These are phyloP conservation scores for Aurelia aurita complex sp. Pacific DNA, from an alignment of 30 jellyfish, hydroid and myxozoan species.

Conservation along the genomic window DNA sequence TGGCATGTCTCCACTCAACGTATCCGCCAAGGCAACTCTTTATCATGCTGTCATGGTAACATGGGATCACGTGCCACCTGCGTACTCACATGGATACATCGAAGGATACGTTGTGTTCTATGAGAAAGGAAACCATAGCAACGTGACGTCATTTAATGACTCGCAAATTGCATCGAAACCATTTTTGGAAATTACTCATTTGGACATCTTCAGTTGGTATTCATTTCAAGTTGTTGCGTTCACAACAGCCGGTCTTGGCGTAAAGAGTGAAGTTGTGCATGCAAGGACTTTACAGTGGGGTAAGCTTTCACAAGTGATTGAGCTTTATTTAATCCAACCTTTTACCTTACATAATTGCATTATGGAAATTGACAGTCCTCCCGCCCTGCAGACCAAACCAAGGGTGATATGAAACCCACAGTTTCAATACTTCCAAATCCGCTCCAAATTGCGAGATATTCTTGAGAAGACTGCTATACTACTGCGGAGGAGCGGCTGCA, in stretches of 20 bases:
- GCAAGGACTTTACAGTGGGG: conserved; percentile 31
- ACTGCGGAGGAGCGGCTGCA: too few relatives aligned
- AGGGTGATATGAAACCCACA: too few relatives aligned
- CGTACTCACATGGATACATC: conserved; percentile 33
- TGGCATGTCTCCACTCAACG: conserved; percentile 37
- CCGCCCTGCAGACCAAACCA: too few relatives aligned
- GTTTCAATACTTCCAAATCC: too few relatives aligned
- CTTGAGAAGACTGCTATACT: too few relatives aligned
- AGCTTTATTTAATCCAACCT: neutral
- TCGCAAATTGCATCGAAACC: conserved; percentile 24
- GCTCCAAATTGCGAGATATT: too few relatives aligned
- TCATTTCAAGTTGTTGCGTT: conserved; percentile 23
- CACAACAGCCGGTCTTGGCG: conserved; percentile 28
- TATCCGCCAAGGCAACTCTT: conserved; percentile 7
- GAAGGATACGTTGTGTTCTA: conserved; percentile 26
- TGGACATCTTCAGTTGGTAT: conserved; percentile 11
- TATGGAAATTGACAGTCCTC: too few relatives aligned
- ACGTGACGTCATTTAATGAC: conserved; percentile 13
- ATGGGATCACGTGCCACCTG: conserved; percentile 45
- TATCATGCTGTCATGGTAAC: conserved; percentile 31
- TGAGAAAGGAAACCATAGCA: conserved; percentile 14
- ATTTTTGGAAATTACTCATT: conserved; percentile 30
- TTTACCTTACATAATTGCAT: too few relatives aligned
- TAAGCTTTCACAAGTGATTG: neutral
- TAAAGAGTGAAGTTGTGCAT: conserved; percentile 24